A percentile compares a stretch with the other conserved stretches of the same genome.
These are phyloP conservation scores for Pteria penguin DNA, from an alignment of 2,888 invertebrate genomes.

Conservation along the genomic window DNA sequence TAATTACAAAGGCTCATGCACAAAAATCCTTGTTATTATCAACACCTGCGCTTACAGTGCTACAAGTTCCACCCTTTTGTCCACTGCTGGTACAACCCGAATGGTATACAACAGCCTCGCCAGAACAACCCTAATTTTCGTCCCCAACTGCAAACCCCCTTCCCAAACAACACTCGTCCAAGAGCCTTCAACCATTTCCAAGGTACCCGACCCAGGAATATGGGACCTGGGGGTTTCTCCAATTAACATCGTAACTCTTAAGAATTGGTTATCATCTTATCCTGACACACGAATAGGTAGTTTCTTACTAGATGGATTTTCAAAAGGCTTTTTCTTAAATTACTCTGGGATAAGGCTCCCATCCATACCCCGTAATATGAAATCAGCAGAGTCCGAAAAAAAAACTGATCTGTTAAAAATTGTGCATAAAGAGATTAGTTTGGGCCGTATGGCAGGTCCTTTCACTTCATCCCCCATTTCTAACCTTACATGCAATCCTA, in stretches of 20 bases:
- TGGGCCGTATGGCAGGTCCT: not conserved
- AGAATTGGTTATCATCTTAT: not conserved
- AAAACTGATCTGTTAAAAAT: not conserved
- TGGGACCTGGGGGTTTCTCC: not conserved
- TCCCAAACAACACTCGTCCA: not conserved
- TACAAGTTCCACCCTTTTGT: not conserved
- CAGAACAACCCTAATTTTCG: no score
- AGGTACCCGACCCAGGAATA: not conserved
- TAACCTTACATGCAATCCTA: not conserved
- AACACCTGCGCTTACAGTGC: not conserved
- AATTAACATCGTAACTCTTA: not conserved
- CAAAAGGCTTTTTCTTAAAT: not conserved
- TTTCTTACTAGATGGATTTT: not conserved
- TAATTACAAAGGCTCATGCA: not conserved
- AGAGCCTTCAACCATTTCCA: not conserved
- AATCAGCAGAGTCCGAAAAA: not conserved
- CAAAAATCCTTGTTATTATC: not conserved
- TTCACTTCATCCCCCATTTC: not conserved
- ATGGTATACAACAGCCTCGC: not conserved
- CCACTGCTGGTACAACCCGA: not conserved
- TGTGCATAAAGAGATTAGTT: not conserved
- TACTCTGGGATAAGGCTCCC: not conserved
- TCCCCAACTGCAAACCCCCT: not conserved
- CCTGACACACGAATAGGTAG: not conserved
- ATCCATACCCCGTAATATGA: not conserved